Conservation (phyloP, 2,888 invertebrate species). For the Ypsolopha scabrella region DNA sequence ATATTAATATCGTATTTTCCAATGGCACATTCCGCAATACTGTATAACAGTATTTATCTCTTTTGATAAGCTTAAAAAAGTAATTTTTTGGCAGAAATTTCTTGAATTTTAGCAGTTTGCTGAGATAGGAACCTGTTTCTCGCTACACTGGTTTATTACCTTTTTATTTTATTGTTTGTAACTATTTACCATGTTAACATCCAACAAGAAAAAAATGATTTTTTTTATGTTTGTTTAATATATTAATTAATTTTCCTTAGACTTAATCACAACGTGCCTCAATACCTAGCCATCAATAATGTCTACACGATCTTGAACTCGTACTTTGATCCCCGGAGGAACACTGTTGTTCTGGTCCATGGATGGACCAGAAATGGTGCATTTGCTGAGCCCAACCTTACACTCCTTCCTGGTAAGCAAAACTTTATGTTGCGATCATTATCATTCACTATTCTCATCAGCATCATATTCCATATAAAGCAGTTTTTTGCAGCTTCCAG, state of each 20-base stretch:
- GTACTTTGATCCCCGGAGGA: slow-evolving; percentile 26
- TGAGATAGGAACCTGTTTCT: too few relatives aligned
- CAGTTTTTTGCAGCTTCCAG: too few relatives aligned
- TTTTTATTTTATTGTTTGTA: too few relatives aligned
- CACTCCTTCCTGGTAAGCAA: slow-evolving; percentile 29
- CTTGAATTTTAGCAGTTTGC: too few relatives aligned
- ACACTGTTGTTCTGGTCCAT: slow-evolving; percentile 32
- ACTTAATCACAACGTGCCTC: slow-evolving; percentile 18
- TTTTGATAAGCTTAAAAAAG: too few relatives aligned
- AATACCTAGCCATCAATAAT: slow-evolving; percentile 25
- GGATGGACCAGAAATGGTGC: slow-evolving; percentile 36
- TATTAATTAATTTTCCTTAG: slow-evolving; percentile 15
- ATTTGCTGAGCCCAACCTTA: slow-evolving; percentile 24
- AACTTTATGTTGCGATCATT: neutral
- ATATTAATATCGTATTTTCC: too few relatives aligned
- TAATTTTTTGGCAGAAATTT: too few relatives aligned
- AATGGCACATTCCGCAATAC: too few relatives aligned
- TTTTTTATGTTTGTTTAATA: neutral
- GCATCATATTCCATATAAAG: too few relatives aligned
- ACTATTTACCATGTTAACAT: neutral
- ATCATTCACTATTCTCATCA: neutral
- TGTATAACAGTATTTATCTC: too few relatives aligned
- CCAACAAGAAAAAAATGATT: neutral
- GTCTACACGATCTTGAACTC: slow-evolving; percentile 26
- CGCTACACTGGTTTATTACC: too few relatives aligned